phyloP scores from a whole-genome alignment of 1,140 invertebrate genomes.

The Brachionus asplanchnoidis region DNA sequence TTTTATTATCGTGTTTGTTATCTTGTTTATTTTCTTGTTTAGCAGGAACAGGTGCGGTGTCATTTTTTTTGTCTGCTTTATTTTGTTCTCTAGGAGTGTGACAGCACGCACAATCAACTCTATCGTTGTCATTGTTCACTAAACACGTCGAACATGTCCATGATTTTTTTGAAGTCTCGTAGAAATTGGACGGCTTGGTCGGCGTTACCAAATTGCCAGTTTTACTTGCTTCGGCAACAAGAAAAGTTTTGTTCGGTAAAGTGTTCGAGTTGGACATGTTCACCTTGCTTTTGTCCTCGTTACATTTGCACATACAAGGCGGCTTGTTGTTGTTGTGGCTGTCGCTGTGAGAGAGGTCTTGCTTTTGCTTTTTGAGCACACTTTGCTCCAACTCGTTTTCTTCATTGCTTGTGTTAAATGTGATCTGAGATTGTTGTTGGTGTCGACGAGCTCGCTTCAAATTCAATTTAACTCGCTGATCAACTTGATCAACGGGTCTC shows the following conservation, averaged over 20 bases:
- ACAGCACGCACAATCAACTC: background rate
- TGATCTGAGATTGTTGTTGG: background rate
- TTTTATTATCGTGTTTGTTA: background rate
- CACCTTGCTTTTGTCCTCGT: background rate
- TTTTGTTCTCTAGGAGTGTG: background rate
- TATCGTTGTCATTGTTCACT: background rate
- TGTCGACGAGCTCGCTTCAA: background rate
- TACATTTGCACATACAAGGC: background rate
- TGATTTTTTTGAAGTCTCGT: background rate
- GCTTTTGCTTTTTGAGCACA: background rate
- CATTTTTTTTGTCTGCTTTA: too few species aligned
- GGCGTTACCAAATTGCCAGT: background rate
- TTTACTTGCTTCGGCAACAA: background rate
- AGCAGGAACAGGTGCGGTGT: too few species aligned
- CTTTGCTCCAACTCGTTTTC: background rate
- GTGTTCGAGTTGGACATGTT: background rate
- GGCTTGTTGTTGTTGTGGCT: background rate
- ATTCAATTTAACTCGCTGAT: background rate
- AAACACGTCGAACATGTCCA: conserved; percentile 31
- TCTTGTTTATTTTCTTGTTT: too few species aligned
- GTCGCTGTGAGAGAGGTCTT: background rate
- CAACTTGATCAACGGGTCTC: background rate
- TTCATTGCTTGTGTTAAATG: conserved; percentile 10
- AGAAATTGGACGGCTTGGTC: conserved; percentile 27
- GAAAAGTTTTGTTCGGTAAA: too few species aligned